Evolutionary conservation across 2,888 invertebrate genomes (phyloP), one percentile per base, ranked within the genome.

Genomic region (Drosophila infuscata): DNA sequence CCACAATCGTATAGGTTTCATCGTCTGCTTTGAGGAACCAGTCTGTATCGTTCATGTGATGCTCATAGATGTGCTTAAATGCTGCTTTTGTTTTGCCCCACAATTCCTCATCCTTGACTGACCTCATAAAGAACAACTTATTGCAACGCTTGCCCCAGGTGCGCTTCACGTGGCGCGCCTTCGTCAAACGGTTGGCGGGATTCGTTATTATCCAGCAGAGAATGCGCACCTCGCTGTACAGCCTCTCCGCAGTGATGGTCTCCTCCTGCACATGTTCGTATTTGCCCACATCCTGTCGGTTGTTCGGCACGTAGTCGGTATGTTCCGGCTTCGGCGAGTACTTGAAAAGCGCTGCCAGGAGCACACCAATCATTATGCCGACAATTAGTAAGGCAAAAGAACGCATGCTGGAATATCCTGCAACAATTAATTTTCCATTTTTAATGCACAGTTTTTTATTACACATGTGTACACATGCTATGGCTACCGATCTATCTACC

Each of bases 101-200:
- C 2, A 69, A 20, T 0, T 68, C 69, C 2, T 69, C 36, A 15
- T 70, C 70, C 38, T 1, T 6, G 1, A 3, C 67, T 15, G 70
- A 38, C 36, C 70, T 70, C 70, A 69, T 70, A 3, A 70, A 69
- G 6, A 70, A 17, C 15, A 70, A 38, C 17, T 51, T 69, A 20
- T 70, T 70, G 33, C 70, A 70, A 0, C 70, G 68, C 33, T 60
- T 67, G 0, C 70, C 70, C 70, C 70, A 70, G 2, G 70, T 70
- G 7, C 59, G 51, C 8, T 70, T 51, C 5, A 70, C 70, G 1
- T 70, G 67, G 4, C 49, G 67, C 1, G 68, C 66, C 3, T 61
- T 65, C 2, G 0, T 5, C 12, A 38, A 33, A 15, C 63, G 53
- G 32, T 67, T 67, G 3, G 0, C 1, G 0, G 65, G 62, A 41